Percentiles rank a stretch among this genome's conserved stretches.
phyloP scores from a whole-genome alignment of 2,797 vertebrate species.

The Trachops cirrhosus region DNA sequence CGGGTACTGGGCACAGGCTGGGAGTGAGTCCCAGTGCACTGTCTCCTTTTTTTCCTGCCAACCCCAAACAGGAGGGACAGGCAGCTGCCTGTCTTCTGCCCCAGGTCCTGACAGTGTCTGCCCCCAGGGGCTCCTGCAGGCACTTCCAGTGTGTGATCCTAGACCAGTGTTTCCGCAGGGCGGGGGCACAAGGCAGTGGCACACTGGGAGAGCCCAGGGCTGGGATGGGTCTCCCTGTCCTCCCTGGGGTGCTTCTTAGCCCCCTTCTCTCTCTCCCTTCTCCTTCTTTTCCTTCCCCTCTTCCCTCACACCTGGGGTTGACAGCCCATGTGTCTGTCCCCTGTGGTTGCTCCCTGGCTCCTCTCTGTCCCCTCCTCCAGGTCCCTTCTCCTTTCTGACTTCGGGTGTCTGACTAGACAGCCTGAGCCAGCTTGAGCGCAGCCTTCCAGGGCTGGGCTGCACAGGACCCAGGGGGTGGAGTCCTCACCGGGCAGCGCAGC shows the following conservation, averaged over 20 bases:
- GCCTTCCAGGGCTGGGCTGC: constrained; percentile 29
- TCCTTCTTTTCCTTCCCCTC: background rate
- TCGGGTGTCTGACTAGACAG: background rate
- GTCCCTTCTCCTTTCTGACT: background rate
- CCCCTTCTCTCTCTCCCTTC: background rate
- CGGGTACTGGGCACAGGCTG: too few relatives aligned
- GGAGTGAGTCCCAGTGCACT: accelerated
- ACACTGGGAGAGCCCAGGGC: too few relatives aligned
- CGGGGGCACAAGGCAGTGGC: accelerated
- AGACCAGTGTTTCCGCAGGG: background rate
- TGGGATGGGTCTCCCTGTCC: background rate
- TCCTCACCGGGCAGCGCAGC: constrained; percentile 48
- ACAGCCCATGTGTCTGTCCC: background rate
- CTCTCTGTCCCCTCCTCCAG: background rate
- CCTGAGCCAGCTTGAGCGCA: constrained; percentile 45
- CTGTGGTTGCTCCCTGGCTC: background rate
- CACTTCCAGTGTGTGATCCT: background rate
- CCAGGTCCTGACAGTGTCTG: background rate
- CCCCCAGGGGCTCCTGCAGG: background rate
- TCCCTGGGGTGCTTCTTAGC: background rate
- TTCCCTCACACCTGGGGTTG: background rate
- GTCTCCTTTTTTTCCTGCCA: background rate
- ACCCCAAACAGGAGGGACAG: background rate
- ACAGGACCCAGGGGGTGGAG: constrained; percentile 54
- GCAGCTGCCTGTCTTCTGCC: background rate